These are phyloP conservation scores for Eugnorisma glareosa DNA, from an alignment of 2,888 invertebrate genomes.

Conservation along the genomic window DNA sequence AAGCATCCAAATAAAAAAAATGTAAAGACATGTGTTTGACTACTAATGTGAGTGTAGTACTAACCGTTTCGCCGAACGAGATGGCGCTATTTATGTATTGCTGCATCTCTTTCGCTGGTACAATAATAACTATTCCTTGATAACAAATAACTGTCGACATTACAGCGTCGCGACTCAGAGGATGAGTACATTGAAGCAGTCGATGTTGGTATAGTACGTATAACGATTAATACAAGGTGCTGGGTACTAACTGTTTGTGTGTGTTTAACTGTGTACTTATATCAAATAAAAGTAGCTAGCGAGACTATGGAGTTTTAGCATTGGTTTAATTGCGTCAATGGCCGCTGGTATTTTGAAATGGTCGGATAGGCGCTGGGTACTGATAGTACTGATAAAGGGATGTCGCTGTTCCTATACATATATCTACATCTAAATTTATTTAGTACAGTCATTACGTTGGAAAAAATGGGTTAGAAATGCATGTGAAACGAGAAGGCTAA, in stretches of 20 bases:
- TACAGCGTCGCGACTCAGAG: not conserved
- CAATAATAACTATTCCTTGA: not conserved
- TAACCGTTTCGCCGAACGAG: not conserved
- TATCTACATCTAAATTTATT: not conserved
- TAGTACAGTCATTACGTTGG: too few relatives aligned
- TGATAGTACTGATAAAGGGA: not conserved
- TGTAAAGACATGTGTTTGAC: not conserved
- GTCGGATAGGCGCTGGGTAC: not conserved
- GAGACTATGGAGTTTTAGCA: not conserved
- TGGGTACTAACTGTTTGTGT: not conserved
- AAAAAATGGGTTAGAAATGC: too few relatives aligned
- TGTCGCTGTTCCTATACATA: not conserved
- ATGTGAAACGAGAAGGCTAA: too few relatives aligned
- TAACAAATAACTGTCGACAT: not conserved
- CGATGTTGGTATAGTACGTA: conserved; percentile 9
- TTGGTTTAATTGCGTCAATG: not conserved
- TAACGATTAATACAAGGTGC: not conserved
- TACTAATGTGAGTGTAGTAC: not conserved
- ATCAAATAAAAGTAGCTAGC: too few relatives aligned
- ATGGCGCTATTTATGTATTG: not conserved
- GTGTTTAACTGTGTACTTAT: not conserved
- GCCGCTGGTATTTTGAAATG: not conserved
- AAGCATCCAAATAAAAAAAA: too few relatives aligned
- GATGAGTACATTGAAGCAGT: not conserved
- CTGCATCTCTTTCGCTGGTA: not conserved